Evolutionary conservation across 92 coral and sea anemone genomes (phyloP).

Genomic region (Siderastrea radians): DNA sequence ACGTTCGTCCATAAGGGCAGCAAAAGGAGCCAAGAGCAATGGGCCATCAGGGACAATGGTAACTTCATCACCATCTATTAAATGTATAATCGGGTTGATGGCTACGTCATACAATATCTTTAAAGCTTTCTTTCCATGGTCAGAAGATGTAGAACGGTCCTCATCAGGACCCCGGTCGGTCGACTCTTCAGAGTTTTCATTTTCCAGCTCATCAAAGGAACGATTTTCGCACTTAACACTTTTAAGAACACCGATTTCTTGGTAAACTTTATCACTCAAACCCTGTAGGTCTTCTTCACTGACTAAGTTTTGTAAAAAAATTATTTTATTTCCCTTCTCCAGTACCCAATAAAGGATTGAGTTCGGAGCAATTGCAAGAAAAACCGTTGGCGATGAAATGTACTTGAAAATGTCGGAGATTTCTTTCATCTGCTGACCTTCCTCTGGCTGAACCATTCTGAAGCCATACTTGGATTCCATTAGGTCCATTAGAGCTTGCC

Average conservation of each 20-base stretch:
- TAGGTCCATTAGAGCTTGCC: neutral
- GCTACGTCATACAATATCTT: too few species aligned
- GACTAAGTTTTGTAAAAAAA: neutral
- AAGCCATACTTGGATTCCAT: constrained; percentile 13
- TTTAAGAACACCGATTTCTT: neutral
- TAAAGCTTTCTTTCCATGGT: neutral
- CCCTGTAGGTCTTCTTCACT: neutral
- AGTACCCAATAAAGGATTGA: neutral
- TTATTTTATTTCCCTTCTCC: neutral
- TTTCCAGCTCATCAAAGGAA: neutral
- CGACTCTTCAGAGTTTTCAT: too few species aligned
- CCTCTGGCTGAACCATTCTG: neutral
- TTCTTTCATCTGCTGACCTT: neutral
- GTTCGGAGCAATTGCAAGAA: neutral
- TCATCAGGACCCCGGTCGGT: too few species aligned
- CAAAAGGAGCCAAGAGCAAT: too few species aligned
- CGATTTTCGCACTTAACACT: neutral
- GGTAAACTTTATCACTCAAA: neutral
- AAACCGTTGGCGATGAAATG: neutral
- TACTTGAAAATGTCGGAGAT: neutral
- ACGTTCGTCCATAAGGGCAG: too few species aligned
- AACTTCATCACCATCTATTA: neutral
- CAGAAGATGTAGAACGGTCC: neutral
- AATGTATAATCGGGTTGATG: neutral
- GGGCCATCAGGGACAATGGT: too few species aligned